Evolutionary conservation across 2,888 invertebrate species (phyloP).

Genomic region (Nymphalis polychloros): DNA sequence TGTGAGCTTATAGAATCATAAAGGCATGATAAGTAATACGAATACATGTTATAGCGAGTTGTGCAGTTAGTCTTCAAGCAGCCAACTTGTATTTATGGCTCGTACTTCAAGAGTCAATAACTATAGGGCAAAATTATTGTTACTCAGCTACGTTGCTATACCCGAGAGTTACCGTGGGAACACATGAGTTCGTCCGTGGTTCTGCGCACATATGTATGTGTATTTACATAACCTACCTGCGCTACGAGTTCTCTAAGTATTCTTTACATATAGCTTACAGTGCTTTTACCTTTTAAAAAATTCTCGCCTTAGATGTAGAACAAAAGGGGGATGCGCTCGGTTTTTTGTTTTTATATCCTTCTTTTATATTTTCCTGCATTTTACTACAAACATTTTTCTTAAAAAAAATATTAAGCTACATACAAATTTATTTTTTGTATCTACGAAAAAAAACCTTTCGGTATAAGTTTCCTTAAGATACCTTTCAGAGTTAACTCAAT

Average conservation of each 20-base stretch:
- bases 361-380: conserved; percentile 9
- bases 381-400: conserved; percentile 16
- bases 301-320: conserved; percentile 30
- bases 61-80: conserved; percentile 43
- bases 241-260: conserved; percentile 31
- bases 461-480: conserved; percentile 24
- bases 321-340: conserved; percentile 28
- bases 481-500: conserved; percentile 39
- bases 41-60: conserved; percentile 37
- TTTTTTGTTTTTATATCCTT: conserved; percentile 16
- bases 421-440: neutral
- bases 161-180: conserved; percentile 70
- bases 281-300: conserved; percentile 37
- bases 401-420: conserved; percentile 5
- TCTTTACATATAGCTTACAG: conserved; percentile 35
- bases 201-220: conserved; percentile 44
- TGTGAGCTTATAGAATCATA: conserved; percentile 37
- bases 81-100: conserved; percentile 49
- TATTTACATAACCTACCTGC: conserved; percentile 28
- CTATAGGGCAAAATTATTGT: conserved; percentile 61
- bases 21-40: conserved; percentile 37
- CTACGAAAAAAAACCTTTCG: conserved; percentile 5
- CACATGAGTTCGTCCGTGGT: conserved; percentile 50
- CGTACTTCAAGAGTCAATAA: conserved; percentile 55
- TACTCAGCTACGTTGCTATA: conserved; percentile 53